Evolutionary conservation across 2,797 vertebrate genomes (phyloP).

Genomic region (Pempheris klunzingeri): DNA sequence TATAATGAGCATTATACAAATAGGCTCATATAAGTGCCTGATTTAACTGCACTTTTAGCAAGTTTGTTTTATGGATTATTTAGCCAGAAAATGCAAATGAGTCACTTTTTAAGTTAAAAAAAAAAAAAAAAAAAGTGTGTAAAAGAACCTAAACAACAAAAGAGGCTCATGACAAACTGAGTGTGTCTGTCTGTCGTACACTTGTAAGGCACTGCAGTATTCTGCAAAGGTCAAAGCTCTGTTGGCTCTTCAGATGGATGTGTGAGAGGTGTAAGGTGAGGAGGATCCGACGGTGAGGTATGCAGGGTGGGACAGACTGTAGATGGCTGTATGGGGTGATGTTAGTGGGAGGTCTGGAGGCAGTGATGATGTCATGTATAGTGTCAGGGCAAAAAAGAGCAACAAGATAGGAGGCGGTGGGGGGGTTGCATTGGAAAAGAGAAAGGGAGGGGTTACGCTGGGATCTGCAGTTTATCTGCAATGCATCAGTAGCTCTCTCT

Average conservation of each 20-base stretch:
- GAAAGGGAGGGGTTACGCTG: constrained; percentile 78
- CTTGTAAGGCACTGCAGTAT: constrained; percentile 4
- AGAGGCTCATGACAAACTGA: neutral
- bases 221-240: constrained; percentile 34
- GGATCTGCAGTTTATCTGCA: constrained; percentile 90
- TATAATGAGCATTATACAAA: neutral
- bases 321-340: constrained; percentile 65
- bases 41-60: neutral
- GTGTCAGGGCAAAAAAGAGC: constrained; percentile 48
- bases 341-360: constrained; percentile 61
- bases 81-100: neutral
- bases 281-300: constrained; percentile 26
- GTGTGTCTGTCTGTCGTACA: too few species aligned
- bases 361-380: constrained; percentile 76
- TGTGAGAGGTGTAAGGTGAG: constrained; percentile 34
- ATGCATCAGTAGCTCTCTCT: constrained; percentile 87
- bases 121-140: neutral
- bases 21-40: neutral
- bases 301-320: constrained; percentile 59
- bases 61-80: neutral
- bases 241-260: constrained; percentile 23
- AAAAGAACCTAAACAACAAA: neutral
- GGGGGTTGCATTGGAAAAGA: constrained; percentile 41
- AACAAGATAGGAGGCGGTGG: constrained; percentile 24
- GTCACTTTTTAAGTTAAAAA: neutral